These are phyloP conservation scores for Bathynomus jamesi DNA, from an alignment of 1,140 invertebrate genomes.

Conservation along the genomic window DNA sequence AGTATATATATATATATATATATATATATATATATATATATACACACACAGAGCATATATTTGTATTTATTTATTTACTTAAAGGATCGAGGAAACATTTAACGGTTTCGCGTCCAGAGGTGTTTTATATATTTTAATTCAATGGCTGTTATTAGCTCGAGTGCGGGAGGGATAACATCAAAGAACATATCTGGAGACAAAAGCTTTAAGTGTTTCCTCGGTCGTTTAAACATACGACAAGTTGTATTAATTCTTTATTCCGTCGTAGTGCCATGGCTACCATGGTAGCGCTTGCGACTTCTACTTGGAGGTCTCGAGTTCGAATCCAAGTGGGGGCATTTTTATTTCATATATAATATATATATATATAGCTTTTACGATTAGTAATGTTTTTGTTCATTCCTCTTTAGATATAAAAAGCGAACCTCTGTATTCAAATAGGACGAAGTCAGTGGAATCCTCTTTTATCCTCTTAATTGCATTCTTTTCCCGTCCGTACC, in stretches of 20 bases:
- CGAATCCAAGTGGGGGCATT: not conserved
- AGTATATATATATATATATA: not conserved
- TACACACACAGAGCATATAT: not conserved
- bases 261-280: too few relatives aligned
- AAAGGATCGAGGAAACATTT: not conserved
- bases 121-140: not conserved
- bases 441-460: not conserved
- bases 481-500: not conserved
- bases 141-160: not conserved
- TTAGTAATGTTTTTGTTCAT: not conserved
- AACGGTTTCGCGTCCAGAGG: too few relatives aligned
- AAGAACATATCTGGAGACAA: too few relatives aligned
- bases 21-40: not conserved
- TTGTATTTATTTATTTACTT: not conserved
- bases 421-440: not conserved
- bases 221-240: too few relatives aligned
- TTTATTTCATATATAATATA: not conserved
- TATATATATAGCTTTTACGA: not conserved
- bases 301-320: not conserved
- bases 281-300: too few relatives aligned
- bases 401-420: not conserved
- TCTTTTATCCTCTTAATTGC: not conserved
- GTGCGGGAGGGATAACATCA: too few relatives aligned
- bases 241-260: too few relatives aligned
- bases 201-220: too few relatives aligned